Percentiles rank a stretch among this genome's conserved stretches.
phyloP scores from a whole-genome alignment of 2,113 vertebrate genomes.

The Proterorhinus semilunaris region DNA sequence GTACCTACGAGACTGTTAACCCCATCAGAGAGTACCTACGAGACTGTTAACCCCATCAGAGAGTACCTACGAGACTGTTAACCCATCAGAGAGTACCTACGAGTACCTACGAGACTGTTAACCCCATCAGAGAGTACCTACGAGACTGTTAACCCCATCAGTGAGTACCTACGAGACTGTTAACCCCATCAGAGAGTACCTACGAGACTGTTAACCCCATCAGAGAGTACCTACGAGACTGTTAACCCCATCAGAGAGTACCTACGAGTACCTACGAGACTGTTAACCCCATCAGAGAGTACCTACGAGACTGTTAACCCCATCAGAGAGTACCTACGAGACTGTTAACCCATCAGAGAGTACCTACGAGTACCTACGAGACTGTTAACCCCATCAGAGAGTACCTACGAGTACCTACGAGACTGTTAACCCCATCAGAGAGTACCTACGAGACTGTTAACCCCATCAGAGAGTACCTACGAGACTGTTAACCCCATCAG shows the following conservation, averaged over 20 bases:
- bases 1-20: not conserved
- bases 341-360: not conserved
- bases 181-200: not conserved
- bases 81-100: conserved; percentile 92
- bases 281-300: not conserved
- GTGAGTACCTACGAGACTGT: not conserved
- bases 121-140: not conserved
- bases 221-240: not conserved
- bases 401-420: not conserved
- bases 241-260: conserved; percentile 88
- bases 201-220: not conserved
- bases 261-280: conserved; percentile 67
- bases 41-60: not conserved
- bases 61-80: too few species aligned
- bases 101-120: conserved; percentile 50
- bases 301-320: too few species aligned
- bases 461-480: conserved; percentile 82
- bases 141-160: not conserved
- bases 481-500: not conserved
- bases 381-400: not conserved
- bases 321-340: too few species aligned
- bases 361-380: not conserved
- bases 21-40: not conserved
- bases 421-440: not conserved
- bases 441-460: conserved; percentile 49